Evolutionary conservation across 2,888 invertebrate species (phyloP), one percentile per base, ranked within the genome.

Genomic region (Shargacucullia verbasci): DNA sequence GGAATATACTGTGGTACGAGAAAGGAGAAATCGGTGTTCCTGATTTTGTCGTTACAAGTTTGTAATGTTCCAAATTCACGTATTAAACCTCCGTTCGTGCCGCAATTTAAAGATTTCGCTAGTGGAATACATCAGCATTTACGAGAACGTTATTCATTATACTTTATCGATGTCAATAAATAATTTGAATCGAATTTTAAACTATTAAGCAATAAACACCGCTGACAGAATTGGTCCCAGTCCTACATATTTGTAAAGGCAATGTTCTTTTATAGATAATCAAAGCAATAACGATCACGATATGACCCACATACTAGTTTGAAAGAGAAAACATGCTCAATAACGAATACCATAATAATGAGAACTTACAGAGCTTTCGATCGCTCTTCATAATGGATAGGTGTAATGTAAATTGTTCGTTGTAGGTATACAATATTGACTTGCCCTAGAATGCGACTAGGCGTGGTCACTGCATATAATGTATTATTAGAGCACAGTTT

Each of bases 281-380:
- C 83, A 79, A 81, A 78, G 77, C 78, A 82, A 82, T 84, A 83
- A 83, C 79, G 84, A 84, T 85, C 86, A 84, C 83, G 80, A 77
- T 69, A 74, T 81, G 87, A 83, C 88, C 86, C 73, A 86, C 83
- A 86, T 89, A 79, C 73, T 70, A 76, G 78, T 78, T 82, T 79
- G 80, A 83, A 84, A 83, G 85, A 87, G 88, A 88, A 87, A 87
- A 85, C 85, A 80, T 81, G 80, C 73, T 74, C 79, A 81, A 78
- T 79, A 82, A 77, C 79, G 82, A 83, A 87, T 84, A 80, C 81
- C 80, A 78, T 79, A 80, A 78, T 81, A 83, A 84, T 83, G 72
- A 79, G 81, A 81, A 82, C 79, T 85, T 85, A 81, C 80, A 80
- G 79, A 80, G 81, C 83, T 86, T 88, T 83, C 83, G 79, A 87